Base-by-base conservation (phyloP, 2,797 vertebrate genomes). In the Pseudomugil tenellus region DNA sequence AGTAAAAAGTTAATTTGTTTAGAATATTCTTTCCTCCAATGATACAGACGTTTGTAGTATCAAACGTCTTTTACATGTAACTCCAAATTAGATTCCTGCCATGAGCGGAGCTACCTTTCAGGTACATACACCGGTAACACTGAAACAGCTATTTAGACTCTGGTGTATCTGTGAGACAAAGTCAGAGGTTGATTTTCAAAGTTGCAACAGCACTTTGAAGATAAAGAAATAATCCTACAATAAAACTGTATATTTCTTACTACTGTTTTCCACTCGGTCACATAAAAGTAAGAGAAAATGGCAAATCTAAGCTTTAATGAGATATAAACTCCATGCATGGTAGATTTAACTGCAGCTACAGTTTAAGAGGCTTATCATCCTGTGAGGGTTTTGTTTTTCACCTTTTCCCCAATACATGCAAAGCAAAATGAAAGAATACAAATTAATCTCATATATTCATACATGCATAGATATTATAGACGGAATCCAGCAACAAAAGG, bases 381-480 rank as follows among this genome's bases (percentile, higher is more conserved):
- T n/a, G 41, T 46, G 41, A 10, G 8, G 9, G 6, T 1, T 14
- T 11, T 23, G 5, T 23, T 64, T 63, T 71, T 3, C 46, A 55
- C 51, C 29, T 12, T 57, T 37, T 37, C 57, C 57, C 35, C 32
- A 48, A 31, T 19, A 10, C 25, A 26, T 49, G 58, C 11, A 35
- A 61, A 69, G 61, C 34, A 16, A 70, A 68, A 53, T 21, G 31
- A 51, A 31, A 73, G 53, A 55, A 53, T 53, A 28, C 59, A 19
- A 19, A 58, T 63, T 37, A 63, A 56, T 54, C 17, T 67, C 49
- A 60, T 25, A 60, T 55, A 68, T 2, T 21, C 48, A 28, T 31
- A 13, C 2, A 37, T 51, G 31, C 25, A 58, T 26, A 41, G 6
- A 71, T 29, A 53, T 59, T 34, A 21, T 0, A 63, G 65, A 43